Base-by-base conservation (phyloP, 2,113 vertebrate genomes). In the Chloropsis cyanopogon region DNA sequence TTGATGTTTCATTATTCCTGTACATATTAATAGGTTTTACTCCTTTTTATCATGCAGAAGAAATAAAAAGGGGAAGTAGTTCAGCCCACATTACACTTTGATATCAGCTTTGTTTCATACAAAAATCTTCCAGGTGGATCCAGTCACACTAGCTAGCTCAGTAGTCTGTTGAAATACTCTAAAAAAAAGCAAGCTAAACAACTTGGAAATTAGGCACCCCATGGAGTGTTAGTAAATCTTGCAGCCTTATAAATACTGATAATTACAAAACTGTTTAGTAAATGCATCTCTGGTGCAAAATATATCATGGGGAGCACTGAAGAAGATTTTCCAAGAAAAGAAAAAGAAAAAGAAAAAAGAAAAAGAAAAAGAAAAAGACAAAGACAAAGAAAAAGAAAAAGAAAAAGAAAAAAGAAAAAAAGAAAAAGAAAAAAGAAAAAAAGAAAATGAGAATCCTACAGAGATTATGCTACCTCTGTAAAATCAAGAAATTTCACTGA, bases 401-500 rank as follows among this genome's bases (percentile, higher is more conserved):
- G 39, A 49, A 1, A 56, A 47, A 9, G 12, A 10, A 11, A 39
- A 37, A 4, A 10, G 11, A 6, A 54, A 19, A 33, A 19, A 6
- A 19, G 12, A 16, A 1, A 39, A 33, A 8, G 9, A 37, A 33
- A 2, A 10, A 8, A 7, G 53, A 41, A 25, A 12, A 11, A 10
- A 26, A 14, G 9, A 3, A 15, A 35, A 53, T n/a, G 39, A 47
- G 1, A 56, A 47, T 17, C 6, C 25, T 35, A 11, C 22, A 49
- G 29, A 90, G 13, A 75, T 77, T 73, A 33, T 77, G 23, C 17
- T 78, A 49, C 53, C 19, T 70, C 65, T 92, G 35, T 64, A 82
- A 94, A 95, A 92, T 71, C 57, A 79, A 60, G 57, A 28, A 79
- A 87, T 87, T 87, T 73, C 90, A 49, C 49, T 93, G 60, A 91